A percentile compares a stretch with the other conserved stretches of the same genome.
These are phyloP conservation scores for Hormaphis cornu DNA, from an alignment of 1,140 invertebrate species.

Conservation along the genomic window DNA sequence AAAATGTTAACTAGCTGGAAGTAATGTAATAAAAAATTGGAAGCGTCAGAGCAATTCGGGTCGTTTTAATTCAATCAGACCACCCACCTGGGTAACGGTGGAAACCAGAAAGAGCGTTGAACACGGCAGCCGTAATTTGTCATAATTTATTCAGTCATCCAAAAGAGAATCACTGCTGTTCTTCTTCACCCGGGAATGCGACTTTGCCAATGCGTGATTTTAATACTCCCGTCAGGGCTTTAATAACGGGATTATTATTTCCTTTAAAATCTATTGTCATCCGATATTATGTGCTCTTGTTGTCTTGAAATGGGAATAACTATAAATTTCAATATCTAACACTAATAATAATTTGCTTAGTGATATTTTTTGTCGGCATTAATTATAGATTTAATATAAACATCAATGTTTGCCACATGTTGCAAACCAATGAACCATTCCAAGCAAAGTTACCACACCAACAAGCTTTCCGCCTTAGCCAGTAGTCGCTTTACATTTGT, in stretches of 20 bases:
- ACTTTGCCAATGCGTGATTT: constrained; percentile 21
- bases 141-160: constrained; percentile 3
- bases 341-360: too few species aligned
- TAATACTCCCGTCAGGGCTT: constrained; percentile 1
- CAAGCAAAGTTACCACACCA: too few species aligned
- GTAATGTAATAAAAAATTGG: constrained; percentile 25
- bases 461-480: too few species aligned
- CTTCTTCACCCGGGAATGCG: not conserved
- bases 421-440: too few species aligned
- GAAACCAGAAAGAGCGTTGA: not conserved
- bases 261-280: constrained; percentile 11
- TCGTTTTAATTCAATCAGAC: constrained; percentile 26
- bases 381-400: too few species aligned
- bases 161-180: not conserved
- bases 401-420: too few species aligned
- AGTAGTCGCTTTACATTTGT: too few species aligned
- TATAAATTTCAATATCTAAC: too few species aligned
- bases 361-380: too few species aligned
- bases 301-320: not conserved
- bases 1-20: constrained; percentile 20
- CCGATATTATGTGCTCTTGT: not conserved
- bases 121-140: not conserved
- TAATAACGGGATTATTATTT: not conserved
- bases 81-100: not conserved
- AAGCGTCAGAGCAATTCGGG: constrained; percentile 20